Base-by-base conservation (phyloP, 2,888 invertebrate genomes). In the Nebria brevicollis region DNA sequence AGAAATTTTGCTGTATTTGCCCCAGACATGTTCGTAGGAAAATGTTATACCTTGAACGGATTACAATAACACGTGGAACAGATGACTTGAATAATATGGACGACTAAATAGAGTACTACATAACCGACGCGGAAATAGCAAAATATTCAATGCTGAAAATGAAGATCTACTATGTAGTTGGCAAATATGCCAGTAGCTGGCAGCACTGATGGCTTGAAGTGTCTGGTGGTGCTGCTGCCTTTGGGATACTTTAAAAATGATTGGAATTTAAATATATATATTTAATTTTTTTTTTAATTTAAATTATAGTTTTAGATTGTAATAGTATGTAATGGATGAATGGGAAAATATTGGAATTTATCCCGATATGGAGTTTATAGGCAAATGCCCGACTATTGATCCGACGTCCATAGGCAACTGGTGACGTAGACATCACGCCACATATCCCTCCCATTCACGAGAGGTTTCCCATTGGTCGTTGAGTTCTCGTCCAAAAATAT, bases 361-460 rank as follows among this genome's bases (percentile, higher is more conserved):
- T 54, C 11, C 13, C 8, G 4, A 54, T 54, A 11, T 54, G 54
- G 54, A 8, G 7, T 11, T 11, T 11, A 54, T 13, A 54, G 54
- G 54, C 54, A 54, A 54, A 54, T 54, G 13, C 13, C 13, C 54
- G 7, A 75, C 70, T 80, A 80, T 80, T 80, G 80, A 80, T 80
- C 80, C 78, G 66, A 75, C 79, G n/a, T 74, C 70, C 70, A 70
- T 54, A 75, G 26, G 43, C 74, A 79, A 74, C 75, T 81, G 54
- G 83, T 84, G 84, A 84, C 84, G 84, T 84, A 83, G 82, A 82
- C 82, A 84, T 84, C 84, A 84, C 84, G 84, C 84, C 84, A 84
- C 83, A 82, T 76, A 83, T 83, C 84, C 84, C 83, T 83, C 78
- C 84, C 80, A 83, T 82, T 83, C 83, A 82, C 79, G 54, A 66